These are phyloP conservation scores for Chloroceryle inda DNA, from an alignment of 2,797 vertebrate species.

Conservation along the genomic window DNA sequence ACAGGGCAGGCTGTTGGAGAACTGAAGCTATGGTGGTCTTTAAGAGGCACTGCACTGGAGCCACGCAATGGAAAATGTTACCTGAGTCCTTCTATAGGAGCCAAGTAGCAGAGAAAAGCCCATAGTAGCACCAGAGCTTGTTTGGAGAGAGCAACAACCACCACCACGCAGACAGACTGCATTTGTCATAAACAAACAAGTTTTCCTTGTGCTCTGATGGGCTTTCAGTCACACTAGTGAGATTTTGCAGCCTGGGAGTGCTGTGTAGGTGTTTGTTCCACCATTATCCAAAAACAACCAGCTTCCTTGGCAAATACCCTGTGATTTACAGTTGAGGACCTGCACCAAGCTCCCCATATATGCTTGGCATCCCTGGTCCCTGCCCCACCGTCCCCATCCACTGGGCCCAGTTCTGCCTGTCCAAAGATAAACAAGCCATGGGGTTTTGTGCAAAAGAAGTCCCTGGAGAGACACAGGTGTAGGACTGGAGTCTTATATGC, in stretches of 20 bases:
- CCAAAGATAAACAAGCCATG: fast-evolving
- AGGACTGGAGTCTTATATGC: background rate
- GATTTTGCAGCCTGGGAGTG: background rate
- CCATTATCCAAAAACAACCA: fast-evolving
- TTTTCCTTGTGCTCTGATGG: fast-evolving
- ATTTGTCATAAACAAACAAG: fast-evolving
- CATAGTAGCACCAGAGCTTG: background rate
- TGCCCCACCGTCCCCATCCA: background rate
- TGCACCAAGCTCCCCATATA: background rate
- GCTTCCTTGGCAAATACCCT: background rate
- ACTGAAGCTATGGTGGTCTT: background rate
- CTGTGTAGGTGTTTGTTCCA: background rate
- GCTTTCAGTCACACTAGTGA: background rate
- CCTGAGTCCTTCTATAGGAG: background rate
- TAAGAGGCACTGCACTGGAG: fast-evolving
- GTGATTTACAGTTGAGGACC: background rate
- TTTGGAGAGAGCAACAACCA: background rate
- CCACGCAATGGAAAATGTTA: background rate
- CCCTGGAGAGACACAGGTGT: background rate
- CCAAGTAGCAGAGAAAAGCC: background rate
- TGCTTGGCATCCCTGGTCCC: background rate
- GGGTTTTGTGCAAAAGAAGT: background rate
- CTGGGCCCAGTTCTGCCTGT: fast-evolving
- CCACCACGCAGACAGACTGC: background rate
- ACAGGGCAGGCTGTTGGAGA: background rate